Evolutionary conservation across 2,888 invertebrate species (phyloP).

Genomic region (Hirudinaria manillensis): DNA sequence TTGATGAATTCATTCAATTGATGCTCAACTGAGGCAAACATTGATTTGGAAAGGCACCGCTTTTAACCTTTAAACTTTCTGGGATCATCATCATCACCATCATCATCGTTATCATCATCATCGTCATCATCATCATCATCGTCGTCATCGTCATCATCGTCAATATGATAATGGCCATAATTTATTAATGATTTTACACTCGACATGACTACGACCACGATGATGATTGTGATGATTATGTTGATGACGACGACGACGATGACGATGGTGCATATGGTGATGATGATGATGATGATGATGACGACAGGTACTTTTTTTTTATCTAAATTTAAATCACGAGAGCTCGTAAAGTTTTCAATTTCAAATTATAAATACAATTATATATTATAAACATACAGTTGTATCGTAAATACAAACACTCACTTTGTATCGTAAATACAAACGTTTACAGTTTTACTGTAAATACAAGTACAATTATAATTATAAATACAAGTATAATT

Average conservation of each 20-base stretch:
- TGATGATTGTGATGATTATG: conserved; percentile 17
- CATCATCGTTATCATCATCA: conserved; percentile 18
- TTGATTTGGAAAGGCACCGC: background rate
- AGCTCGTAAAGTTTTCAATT: background rate
- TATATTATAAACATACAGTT: too few species aligned
- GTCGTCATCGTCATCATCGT: conserved; percentile 10
- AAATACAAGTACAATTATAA: too few species aligned
- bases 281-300: background rate
- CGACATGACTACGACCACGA: conserved; percentile 13
- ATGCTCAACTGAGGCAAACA: background rate
- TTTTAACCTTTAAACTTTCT: background rate
- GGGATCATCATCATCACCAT: conserved; percentile 9
- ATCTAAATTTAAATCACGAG: background rate
- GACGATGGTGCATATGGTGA: too few species aligned
- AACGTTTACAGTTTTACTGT: too few species aligned
- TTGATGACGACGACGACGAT: background rate
- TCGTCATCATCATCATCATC: conserved; percentile 24
- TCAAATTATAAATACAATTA: background rate
- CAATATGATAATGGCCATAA: too few species aligned
- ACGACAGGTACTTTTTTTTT: background rate
- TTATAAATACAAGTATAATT: too few species aligned
- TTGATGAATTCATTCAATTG: background rate
- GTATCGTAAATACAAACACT: too few species aligned
- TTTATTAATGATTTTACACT: too few species aligned
- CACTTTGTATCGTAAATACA: too few species aligned